phyloP scores from a whole-genome alignment of 2,888 invertebrate species.

The Hymenopus coronatus region DNA sequence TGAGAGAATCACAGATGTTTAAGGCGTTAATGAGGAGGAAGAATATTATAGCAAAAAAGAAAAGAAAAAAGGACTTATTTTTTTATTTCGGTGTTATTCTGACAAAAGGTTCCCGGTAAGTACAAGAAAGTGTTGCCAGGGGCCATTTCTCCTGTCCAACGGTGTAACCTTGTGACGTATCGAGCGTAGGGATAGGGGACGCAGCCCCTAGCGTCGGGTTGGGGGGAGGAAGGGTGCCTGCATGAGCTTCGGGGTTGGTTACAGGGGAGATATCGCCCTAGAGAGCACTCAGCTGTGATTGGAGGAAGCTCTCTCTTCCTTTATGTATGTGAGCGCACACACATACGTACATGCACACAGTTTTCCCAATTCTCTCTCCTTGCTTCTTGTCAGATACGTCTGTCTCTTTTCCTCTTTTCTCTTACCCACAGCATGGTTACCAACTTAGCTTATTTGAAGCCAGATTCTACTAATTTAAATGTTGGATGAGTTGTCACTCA shows the following conservation, averaged over 20 bases:
- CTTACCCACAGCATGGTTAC: too few species aligned
- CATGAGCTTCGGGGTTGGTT: constrained; percentile 24
- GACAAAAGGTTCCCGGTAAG: not conserved
- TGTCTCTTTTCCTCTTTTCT: not conserved
- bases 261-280: constrained; percentile 19
- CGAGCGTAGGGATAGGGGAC: not conserved
- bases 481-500: too few species aligned
- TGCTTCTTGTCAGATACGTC: not conserved
- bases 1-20: not conserved
- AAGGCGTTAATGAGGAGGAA: not conserved
- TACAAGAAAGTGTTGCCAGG: not conserved
- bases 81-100: not conserved
- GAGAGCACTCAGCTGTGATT: constrained; percentile 25
- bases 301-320: constrained; percentile 11
- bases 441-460: too few species aligned
- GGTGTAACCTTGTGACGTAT: not conserved
- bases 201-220: constrained; percentile 7
- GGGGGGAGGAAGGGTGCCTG: not conserved
- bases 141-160: constrained; percentile 15
- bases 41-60: not conserved
- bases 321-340: not conserved
- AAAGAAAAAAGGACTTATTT: not conserved
- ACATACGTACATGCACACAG: not conserved
- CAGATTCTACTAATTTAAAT: too few species aligned
- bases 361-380: not conserved